Percentiles rank a stretch among this genome's conserved stretches.
These are phyloP conservation scores for Aix galericulata DNA, from an alignment of 2,113 vertebrate species.

Conservation along the genomic window DNA sequence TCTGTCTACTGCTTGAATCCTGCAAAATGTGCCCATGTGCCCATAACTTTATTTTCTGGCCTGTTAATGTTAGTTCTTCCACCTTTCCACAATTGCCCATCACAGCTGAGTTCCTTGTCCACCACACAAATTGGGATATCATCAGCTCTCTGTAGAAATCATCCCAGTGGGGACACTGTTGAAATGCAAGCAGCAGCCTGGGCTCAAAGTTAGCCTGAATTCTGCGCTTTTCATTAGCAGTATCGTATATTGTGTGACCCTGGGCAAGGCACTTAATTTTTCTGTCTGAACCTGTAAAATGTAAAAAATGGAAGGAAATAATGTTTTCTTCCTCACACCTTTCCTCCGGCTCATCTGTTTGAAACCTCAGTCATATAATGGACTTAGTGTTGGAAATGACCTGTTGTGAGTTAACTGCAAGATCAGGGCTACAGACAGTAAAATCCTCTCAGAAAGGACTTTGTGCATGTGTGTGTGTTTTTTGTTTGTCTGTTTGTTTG, in stretches of 20 bases:
- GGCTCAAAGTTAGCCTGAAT: background rate
- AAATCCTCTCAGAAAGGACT: background rate
- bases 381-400: background rate
- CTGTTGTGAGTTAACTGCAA: constrained; percentile 1
- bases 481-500: background rate
- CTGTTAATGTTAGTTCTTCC: background rate
- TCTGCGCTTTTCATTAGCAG: background rate
- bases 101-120: background rate
- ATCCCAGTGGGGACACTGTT: background rate
- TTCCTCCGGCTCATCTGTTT: background rate
- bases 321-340: background rate
- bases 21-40: background rate
- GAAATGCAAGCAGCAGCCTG: background rate
- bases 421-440: background rate
- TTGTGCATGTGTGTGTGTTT: background rate
- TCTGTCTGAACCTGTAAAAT: background rate
- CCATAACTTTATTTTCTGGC: background rate
- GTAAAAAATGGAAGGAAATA: background rate
- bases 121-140: background rate
- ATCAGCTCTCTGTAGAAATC: background rate
- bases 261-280: constrained; percentile 23
- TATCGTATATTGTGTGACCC: background rate
- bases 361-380: background rate
- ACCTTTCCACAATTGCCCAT: background rate
- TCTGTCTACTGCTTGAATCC: background rate